Percentiles rank a stretch among this genome's conserved stretches.
Conservation (phyloP, 2,797 vertebrate species). For the Ctenosaura bakeri region DNA sequence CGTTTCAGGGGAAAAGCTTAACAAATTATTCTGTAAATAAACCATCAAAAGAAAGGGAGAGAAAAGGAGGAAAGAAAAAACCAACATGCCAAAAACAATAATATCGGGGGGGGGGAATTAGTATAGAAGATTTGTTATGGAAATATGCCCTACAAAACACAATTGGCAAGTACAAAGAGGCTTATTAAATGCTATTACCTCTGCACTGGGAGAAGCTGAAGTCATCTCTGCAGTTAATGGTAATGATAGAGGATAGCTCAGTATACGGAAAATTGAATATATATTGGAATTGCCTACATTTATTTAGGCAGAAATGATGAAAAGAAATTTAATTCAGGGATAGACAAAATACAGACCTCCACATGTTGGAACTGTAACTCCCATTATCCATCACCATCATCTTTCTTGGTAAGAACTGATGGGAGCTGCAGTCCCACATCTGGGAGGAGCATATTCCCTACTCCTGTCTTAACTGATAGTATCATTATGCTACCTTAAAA, state of each 20-base stretch:
- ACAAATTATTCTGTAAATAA: background rate
- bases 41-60: background rate
- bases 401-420: background rate
- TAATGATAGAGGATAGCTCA: background rate
- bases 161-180: background rate
- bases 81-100: background rate
- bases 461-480: background rate
- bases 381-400: background rate
- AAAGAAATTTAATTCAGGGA: background rate
- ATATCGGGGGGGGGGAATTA: background rate
- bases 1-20: background rate
- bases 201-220: background rate
- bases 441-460: background rate
- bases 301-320: background rate
- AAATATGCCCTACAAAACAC: background rate
- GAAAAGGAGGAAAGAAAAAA: background rate
- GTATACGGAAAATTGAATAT: background rate
- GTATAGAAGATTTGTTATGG: background rate
- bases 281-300: background rate
- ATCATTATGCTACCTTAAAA: background rate
- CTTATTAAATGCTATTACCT: background rate
- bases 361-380: background rate
- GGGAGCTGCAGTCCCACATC: background rate
- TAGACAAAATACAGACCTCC: background rate
- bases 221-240: background rate